Conservation (phyloP, 2,797 vertebrate species). For the Tamandua tetradactyla region DNA sequence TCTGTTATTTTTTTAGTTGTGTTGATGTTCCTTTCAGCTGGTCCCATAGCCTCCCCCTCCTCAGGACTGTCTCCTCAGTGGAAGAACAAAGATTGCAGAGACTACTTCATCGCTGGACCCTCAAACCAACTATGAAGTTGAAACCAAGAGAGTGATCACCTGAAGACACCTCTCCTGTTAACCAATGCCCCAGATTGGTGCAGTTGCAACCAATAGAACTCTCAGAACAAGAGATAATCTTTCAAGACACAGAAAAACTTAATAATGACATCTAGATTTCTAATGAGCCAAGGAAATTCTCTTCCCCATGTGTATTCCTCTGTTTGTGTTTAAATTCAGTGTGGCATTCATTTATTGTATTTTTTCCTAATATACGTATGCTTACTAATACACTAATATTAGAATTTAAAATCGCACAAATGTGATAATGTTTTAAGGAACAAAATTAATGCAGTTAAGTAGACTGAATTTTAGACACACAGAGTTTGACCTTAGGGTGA, state of each 20-base stretch:
- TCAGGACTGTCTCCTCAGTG: conserved; percentile 60
- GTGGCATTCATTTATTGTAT: conserved; percentile 12
- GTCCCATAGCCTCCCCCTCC: conserved; percentile 55
- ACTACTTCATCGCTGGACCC: background rate
- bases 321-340: conserved; percentile 56
- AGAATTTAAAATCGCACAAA: background rate
- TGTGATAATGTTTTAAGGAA: conserved; percentile 4
- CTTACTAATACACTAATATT: background rate
- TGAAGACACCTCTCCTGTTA: conserved; percentile 56
- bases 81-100: conserved; percentile 31
- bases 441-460: background rate
- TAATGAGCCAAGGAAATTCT: background rate
- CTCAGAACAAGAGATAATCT: conserved; percentile 36
- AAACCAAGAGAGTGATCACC: conserved; percentile 41
- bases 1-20: conserved; percentile 70
- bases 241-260: conserved; percentile 50
- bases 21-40: conserved; percentile 52
- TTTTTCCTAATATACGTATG: background rate
- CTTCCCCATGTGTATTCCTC: conserved; percentile 53
- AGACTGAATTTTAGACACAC: background rate
- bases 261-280: conserved; percentile 2
- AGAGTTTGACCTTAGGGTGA: background rate
- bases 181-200: background rate
- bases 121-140: conserved; percentile 46
- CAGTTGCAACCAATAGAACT: conserved; percentile 4